These are phyloP conservation scores for Crotalus tigris DNA, from an alignment of 2,113 vertebrate species.

Conservation along the genomic window DNA sequence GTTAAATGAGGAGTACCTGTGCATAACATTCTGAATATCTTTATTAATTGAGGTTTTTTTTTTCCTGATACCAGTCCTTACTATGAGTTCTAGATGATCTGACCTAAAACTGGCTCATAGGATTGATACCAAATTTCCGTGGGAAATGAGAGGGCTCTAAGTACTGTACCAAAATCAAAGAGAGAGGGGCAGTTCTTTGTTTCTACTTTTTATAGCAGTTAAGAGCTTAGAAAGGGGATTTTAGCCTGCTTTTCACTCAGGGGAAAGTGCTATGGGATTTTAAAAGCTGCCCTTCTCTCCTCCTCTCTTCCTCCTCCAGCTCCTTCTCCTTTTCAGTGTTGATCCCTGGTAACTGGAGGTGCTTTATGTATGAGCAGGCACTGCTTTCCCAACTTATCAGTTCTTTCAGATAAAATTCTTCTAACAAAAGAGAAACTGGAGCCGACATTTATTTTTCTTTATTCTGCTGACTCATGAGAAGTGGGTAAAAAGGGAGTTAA, in stretches of 20 bases:
- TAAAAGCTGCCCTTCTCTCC: neutral
- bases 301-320: neutral
- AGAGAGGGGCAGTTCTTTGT: neutral
- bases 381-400: neutral
- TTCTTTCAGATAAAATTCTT: neutral
- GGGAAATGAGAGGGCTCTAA: neutral
- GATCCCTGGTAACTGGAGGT: neutral
- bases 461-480: neutral
- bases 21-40: neutral
- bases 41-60: neutral
- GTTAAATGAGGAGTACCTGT: neutral
- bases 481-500: neutral
- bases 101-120: neutral
- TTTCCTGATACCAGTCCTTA: neutral
- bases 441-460: neutral
- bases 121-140: neutral
- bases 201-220: neutral
- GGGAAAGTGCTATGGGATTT: neutral
- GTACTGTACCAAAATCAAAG: neutral
- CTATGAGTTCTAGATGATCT: neutral
- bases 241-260: neutral
- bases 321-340: neutral
- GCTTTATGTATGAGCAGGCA: neutral
- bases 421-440: neutral
- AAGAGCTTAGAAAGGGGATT: neutral